A percentile compares a stretch with the other conserved stretches of the same genome.
These are phyloP conservation scores for Cyclargus thomasi DNA, from an alignment of 1,140 invertebrate species.

Conservation along the genomic window DNA sequence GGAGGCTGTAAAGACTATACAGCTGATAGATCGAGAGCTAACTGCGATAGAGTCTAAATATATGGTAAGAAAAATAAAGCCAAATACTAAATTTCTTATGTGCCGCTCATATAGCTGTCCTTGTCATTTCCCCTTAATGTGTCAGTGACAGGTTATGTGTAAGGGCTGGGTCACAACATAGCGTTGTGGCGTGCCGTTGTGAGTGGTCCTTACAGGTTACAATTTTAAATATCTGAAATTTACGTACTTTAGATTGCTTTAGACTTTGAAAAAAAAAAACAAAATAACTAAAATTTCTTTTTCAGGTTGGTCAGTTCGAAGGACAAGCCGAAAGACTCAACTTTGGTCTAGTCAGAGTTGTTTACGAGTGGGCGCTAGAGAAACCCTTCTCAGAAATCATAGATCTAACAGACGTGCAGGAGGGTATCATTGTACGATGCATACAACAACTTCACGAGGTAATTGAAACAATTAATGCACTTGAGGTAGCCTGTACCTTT, in stretches of 20 bases:
- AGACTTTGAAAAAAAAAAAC: no score
- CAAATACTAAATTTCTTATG: no score
- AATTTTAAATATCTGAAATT: no score
- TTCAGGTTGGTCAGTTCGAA: slow-evolving; percentile 58
- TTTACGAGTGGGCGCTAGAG: slow-evolving; percentile 96
- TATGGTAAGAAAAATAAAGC: slow-evolving; percentile 40
- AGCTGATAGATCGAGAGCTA: slow-evolving; percentile 59
- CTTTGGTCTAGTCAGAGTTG: slow-evolving; percentile 94
- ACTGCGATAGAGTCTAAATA: slow-evolving; percentile 62
- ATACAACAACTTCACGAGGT: slow-evolving; percentile 96
- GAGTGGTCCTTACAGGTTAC: no score
- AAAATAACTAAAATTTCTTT: no score
- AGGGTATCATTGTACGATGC: slow-evolving; percentile 98
- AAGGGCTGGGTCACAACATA: no score
- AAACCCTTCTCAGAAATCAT: slow-evolving; percentile 96
- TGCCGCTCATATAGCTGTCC: no score
- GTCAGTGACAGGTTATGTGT: no score
- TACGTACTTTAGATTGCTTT: no score
- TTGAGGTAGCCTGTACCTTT: neutral
- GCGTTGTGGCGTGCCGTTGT: no score
- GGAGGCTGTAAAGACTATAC: slow-evolving; percentile 63
- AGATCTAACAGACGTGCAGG: slow-evolving; percentile 94
- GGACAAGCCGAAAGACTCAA: slow-evolving; percentile 78
- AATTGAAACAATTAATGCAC: slow-evolving; percentile 15
- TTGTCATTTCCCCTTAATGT: no score